These are phyloP conservation scores for Dorcus hopei DNA, from an alignment of 2,888 invertebrate species.

Conservation along the genomic window DNA sequence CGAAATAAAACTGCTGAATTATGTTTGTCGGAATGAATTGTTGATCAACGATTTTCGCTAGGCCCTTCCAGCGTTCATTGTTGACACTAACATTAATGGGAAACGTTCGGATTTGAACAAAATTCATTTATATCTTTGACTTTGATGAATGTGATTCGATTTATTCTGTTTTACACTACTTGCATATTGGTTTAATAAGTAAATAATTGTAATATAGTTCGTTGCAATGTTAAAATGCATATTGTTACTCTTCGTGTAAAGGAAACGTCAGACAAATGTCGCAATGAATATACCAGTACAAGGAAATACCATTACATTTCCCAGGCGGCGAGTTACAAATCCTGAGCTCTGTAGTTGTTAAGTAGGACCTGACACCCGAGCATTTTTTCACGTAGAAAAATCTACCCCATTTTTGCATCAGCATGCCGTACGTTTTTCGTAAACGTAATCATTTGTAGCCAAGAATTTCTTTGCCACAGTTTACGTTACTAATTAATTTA, in stretches of 20 bases:
- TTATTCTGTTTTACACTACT: neutral
- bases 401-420: neutral
- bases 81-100: neutral
- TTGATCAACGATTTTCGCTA: too few relatives aligned
- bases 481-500: too few relatives aligned
- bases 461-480: too few relatives aligned
- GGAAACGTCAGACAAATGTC: neutral
- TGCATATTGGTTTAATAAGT: neutral
- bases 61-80: too few relatives aligned
- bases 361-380: conserved; percentile 38
- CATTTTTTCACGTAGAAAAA: conserved; percentile 23
- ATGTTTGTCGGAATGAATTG: too few relatives aligned
- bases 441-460: neutral
- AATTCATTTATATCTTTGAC: neutral
- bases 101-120: neutral
- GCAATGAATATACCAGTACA: conserved; percentile 25
- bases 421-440: neutral
- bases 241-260: conserved; percentile 1
- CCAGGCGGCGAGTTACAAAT: conserved; percentile 40
- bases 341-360: conserved; percentile 39
- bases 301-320: conserved; percentile 38
- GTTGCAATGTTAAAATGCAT: too few relatives aligned
- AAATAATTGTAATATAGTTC: neutral
- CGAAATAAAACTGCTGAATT: too few relatives aligned
- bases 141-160: neutral